Evolutionary conservation across 1,140 invertebrate species (phyloP).

Genomic region (Eupeodes corollae): DNA sequence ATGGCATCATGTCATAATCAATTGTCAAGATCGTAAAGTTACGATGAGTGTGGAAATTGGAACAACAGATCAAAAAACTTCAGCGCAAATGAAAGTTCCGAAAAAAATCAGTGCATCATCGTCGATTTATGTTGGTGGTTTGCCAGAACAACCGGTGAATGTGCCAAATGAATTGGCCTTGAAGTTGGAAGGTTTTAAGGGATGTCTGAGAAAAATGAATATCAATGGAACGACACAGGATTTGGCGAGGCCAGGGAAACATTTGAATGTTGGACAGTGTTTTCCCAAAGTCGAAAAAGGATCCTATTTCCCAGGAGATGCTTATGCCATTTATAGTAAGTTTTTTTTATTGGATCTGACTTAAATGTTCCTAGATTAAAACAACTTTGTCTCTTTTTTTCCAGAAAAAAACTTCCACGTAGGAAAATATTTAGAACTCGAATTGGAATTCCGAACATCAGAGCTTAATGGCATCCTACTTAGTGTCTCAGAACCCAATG

Average conservation of each 20-base stretch:
- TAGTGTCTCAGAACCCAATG: conserved; percentile 52
- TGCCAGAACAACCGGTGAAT: conserved; percentile 47
- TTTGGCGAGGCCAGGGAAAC: conserved; percentile 55
- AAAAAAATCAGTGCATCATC: conserved; percentile 55
- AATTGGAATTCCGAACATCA: conserved; percentile 73
- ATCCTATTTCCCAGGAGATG: conserved; percentile 74
- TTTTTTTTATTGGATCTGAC: conserved; percentile 2
- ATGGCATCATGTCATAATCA: conserved; percentile 67
- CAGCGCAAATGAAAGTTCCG: conserved; percentile 47
- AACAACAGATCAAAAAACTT: conserved; percentile 44
- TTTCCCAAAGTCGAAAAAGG: conserved; percentile 75
- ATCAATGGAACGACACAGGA: conserved; percentile 66
- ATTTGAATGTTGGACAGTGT: conserved; percentile 71
- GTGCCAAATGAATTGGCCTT: conserved; percentile 38
- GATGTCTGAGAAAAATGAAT: conserved; percentile 64
- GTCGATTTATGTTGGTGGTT: conserved; percentile 67
- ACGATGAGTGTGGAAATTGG: conserved; percentile 58
- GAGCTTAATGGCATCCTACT: conserved; percentile 70
- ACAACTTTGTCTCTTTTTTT: conserved; percentile 18
- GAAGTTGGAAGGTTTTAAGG: conserved; percentile 65
- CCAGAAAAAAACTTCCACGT: conserved; percentile 61
- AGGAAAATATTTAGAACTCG: conserved; percentile 54
- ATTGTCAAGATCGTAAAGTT: conserved; percentile 50
- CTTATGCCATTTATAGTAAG: conserved; percentile 72
- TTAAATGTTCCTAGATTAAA: not conserved